A percentile compares a stretch with the other conserved stretches of the same genome.
These are phyloP conservation scores for Rhagium mordax DNA, from an alignment of 2,888 invertebrate species.

Conservation along the genomic window DNA sequence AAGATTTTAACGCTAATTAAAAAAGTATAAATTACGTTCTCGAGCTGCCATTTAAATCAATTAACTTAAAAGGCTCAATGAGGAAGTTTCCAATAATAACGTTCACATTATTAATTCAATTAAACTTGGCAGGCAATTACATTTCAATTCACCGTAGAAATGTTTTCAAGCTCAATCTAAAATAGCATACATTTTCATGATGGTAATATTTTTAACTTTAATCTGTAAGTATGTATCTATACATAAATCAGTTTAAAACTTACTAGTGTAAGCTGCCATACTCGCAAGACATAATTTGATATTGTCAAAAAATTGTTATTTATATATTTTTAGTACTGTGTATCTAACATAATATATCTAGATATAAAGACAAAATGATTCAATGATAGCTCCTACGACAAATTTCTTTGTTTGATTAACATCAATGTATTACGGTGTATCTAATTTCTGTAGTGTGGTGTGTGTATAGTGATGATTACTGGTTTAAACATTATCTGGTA, in stretches of 20 bases:
- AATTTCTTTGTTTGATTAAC: too few species aligned
- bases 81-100: slow-evolving; percentile 19
- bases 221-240: slow-evolving; percentile 6
- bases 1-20: slow-evolving; percentile 16
- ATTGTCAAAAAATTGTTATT: too few species aligned
- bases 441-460: too few species aligned
- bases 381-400: too few species aligned
- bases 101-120: slow-evolving; percentile 20
- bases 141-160: slow-evolving; percentile 45
- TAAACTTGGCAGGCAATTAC: slow-evolving; percentile 7
- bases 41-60: slow-evolving; percentile 24
- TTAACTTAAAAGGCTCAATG: slow-evolving; percentile 12
- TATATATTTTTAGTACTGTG: too few species aligned
- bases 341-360: too few species aligned
- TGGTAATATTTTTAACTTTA: slow-evolving; percentile 17
- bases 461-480: too few species aligned
- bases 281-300: neutral
- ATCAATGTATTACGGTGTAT: too few species aligned
- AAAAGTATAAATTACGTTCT: slow-evolving; percentile 13
- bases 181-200: slow-evolving; percentile 33
- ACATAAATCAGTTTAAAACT: neutral
- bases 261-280: slow-evolving; percentile 8
- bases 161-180: slow-evolving; percentile 44
- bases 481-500: too few species aligned
- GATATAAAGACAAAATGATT: too few species aligned